phyloP scores from a whole-genome alignment of 2,113 vertebrate species.

The Microcebus murinus region DNA sequence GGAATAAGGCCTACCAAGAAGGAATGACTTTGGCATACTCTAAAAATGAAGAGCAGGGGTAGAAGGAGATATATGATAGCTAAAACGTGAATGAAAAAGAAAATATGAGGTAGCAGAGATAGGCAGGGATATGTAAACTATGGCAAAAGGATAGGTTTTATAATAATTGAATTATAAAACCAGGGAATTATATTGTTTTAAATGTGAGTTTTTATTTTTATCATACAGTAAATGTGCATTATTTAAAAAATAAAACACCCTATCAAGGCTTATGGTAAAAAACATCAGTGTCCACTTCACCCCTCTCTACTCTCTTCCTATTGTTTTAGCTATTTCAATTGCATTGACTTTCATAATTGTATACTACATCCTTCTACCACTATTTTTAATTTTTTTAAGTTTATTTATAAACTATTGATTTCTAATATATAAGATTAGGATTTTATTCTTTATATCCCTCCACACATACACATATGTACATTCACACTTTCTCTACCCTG shows the following conservation, averaged over 20 bases:
- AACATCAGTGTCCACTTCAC: neutral
- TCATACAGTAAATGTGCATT: neutral
- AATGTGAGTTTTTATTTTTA: neutral
- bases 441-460: neutral
- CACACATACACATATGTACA: fast-evolving
- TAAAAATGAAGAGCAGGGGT: neutral
- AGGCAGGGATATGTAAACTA: neutral
- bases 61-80: neutral
- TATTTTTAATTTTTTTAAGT: neutral
- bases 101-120: neutral
- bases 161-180: neutral
- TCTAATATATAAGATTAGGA: neutral
- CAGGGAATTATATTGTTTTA: neutral
- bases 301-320: neutral
- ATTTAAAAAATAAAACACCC: neutral
- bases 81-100: neutral
- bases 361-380: neutral
- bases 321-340: neutral
- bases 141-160: neutral
- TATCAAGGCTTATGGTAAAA: neutral
- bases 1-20: neutral
- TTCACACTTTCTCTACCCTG: neutral
- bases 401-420: neutral
- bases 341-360: neutral
- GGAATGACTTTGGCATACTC: neutral